Percentiles rank a stretch among this genome's conserved stretches.
These are phyloP conservation scores for Drosophila robusta DNA, from an alignment of 2,888 invertebrate species.

Conservation along the genomic window DNA sequence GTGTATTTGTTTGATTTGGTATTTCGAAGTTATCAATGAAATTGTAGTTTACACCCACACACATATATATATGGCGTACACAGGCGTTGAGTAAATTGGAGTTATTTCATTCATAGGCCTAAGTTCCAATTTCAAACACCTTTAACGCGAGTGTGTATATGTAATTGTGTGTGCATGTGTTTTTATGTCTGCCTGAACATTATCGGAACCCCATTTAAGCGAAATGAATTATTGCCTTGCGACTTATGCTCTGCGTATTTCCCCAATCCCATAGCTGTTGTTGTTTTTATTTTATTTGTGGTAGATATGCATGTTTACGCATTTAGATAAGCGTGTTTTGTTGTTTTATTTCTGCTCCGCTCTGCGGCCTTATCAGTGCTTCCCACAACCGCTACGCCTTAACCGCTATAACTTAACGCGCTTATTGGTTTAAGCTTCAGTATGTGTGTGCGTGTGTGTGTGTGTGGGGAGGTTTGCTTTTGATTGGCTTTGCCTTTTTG, in stretches of 20 bases:
- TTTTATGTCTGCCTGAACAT: not conserved
- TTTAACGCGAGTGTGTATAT: not conserved
- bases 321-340: constrained; percentile 46
- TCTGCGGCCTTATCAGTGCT: constrained; percentile 28
- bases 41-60: constrained; percentile 42
- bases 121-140: constrained; percentile 12
- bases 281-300: constrained; percentile 23
- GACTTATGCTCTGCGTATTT: constrained; percentile 11
- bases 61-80: not conserved
- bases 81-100: constrained; percentile 34
- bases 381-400: constrained; percentile 6
- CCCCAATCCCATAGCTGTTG: constrained; percentile 2
- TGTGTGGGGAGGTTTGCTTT: constrained; percentile 29
- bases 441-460: not conserved
- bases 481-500: constrained; percentile 41
- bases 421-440: constrained; percentile 27
- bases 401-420: constrained; percentile 26
- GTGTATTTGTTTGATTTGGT: constrained; percentile 59
- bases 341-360: not conserved
- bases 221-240: constrained; percentile 46
- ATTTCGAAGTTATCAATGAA: constrained; percentile 76
- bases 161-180: constrained; percentile 1
- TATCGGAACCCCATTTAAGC: constrained; percentile 9
- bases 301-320: constrained; percentile 50
- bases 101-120: constrained; percentile 62